Percentiles rank a stretch among this genome's conserved stretches.
phyloP scores from a whole-genome alignment of 2,797 vertebrate species.

The Holocentrus rufus region DNA sequence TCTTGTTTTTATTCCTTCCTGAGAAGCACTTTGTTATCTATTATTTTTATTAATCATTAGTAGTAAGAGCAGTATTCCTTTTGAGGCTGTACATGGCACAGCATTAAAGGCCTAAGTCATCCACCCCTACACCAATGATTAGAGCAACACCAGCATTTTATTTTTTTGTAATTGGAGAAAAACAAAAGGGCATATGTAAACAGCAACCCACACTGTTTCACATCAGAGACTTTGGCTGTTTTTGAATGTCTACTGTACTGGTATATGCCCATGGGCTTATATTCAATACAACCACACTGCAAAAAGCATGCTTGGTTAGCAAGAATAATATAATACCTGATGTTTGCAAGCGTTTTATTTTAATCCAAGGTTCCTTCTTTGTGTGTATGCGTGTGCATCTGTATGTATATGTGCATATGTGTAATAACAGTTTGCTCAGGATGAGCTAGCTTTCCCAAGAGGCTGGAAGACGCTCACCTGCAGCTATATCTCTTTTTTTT shows the following conservation, averaged over 20 bases:
- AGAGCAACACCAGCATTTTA: neutral
- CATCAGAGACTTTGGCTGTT: neutral
- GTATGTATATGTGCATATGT: constrained; percentile 23
- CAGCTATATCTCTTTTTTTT: constrained; percentile 38
- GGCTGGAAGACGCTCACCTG: constrained; percentile 34
- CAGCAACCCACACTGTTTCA: constrained; percentile 9
- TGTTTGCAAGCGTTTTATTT: neutral
- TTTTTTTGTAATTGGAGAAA: too few relatives aligned
- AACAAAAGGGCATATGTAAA: neutral
- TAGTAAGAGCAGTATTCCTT: neutral
- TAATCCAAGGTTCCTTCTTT: neutral
- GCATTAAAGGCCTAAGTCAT: constrained; percentile 11
- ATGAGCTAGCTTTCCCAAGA: constrained; percentile 24
- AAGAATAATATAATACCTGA: neutral
- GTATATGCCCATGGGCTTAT: neutral
- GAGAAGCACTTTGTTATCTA: too few relatives aligned
- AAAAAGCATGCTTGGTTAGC: neutral
- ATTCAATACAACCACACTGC: neutral
- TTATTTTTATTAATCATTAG: too few relatives aligned
- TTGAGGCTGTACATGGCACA: neutral
- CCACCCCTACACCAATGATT: constrained; percentile 13
- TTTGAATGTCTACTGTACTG: neutral
- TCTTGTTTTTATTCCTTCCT: too few relatives aligned
- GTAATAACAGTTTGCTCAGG: neutral
- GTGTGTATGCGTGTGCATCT: neutral